Percentiles rank a stretch among this genome's conserved stretches.
phyloP scores from a whole-genome alignment of 2,797 vertebrate species.

The Alectoris magna region DNA sequence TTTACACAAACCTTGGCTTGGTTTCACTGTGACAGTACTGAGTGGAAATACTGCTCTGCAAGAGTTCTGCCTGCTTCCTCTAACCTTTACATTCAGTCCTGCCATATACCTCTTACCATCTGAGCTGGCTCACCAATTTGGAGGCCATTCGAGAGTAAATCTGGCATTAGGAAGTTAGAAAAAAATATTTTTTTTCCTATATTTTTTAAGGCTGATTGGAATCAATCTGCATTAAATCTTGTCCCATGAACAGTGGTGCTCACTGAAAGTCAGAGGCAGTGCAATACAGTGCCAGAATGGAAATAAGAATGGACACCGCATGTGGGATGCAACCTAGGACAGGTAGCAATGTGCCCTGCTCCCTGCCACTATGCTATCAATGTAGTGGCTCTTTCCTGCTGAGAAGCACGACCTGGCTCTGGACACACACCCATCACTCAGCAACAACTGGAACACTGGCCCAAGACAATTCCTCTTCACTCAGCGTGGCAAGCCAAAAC shows the following conservation, averaged over 20 bases:
- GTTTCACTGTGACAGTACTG: background rate
- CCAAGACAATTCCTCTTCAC: background rate
- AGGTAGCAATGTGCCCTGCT: background rate
- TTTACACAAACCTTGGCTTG: accelerated
- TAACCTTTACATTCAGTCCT: background rate
- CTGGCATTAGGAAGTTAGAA: background rate
- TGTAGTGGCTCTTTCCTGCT: background rate
- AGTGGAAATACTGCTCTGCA: background rate
- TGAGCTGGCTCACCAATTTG: background rate
- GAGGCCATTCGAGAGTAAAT: background rate
- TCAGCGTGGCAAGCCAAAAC: background rate
- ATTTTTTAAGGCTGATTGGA: background rate
- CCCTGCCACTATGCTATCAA: background rate
- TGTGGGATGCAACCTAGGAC: background rate
- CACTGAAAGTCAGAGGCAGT: background rate
- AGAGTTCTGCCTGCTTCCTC: background rate
- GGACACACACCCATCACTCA: background rate
- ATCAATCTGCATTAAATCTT: background rate
- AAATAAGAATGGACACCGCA: background rate
- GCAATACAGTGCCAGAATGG: background rate
- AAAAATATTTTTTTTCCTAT: background rate
- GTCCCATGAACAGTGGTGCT: background rate
- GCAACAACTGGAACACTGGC: background rate
- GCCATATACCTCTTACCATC: accelerated
- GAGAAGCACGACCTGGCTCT: background rate